Base-by-base conservation (phyloP, 1,140 invertebrate species). In the Thaumatotibia leucotreta region DNA sequence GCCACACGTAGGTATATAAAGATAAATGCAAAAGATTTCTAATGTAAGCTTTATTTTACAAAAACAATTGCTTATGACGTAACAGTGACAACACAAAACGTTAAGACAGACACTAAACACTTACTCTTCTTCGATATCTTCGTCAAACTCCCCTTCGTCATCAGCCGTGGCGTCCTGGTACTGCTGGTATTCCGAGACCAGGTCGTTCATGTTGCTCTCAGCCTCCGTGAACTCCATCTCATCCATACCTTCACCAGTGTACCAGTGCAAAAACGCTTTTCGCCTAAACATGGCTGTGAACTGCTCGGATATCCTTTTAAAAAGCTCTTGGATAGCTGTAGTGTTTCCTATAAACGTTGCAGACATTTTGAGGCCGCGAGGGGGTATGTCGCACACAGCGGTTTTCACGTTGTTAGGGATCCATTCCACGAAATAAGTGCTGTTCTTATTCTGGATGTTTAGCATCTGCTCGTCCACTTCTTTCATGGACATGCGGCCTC, bases 101-200 rank as follows among this genome's bases (percentile, higher is more conserved):
- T 4, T 45, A 8, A 45, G 39, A 45, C 39, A 45, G 39, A 45
- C 39, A 45, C 14, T n/a, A 45, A 24, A 52, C 50, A 52, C 49
- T 52, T 52, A 52, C 24, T 52, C 22, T 22, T 49, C 45, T 24
- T 52, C 50, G 11, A 52, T n/a, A 11, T 52, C 50, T 52, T 52
- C 50, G 23, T 52, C 50, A n/a, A 52, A 52, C 22, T 63, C 61
- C 5, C 22, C 31, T 17, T 93, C 93, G 69, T 94, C 93, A 68
- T 94, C 93, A 63, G 92, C 92, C 4, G 93, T 93, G 11, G 93
- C 93, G 73, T 93, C 96, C 77, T 97, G 96, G 89, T 97, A 97
- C 81, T 97, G 96, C 84, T 97, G 96, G 77, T 97, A 97, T 84
- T 97, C 96, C 0, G 94, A 94, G 1, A 97, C 94, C 63, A 97